Evolutionary conservation across 2,113 vertebrate species (phyloP).

Genomic region (Carlito syrichta): DNA sequence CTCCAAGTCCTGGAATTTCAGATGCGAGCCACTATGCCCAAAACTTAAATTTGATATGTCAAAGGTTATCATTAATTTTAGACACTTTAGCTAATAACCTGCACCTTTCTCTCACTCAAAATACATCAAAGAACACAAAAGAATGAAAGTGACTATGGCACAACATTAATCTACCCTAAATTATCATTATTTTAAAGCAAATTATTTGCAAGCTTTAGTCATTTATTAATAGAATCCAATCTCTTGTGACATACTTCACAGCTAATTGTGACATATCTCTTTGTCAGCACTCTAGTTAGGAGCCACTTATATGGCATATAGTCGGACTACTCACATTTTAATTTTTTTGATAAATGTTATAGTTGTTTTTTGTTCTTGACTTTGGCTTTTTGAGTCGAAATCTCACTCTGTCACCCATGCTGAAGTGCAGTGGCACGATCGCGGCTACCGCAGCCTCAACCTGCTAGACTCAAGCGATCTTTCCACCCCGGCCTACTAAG

Average conservation of each 20-base stretch:
- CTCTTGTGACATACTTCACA: not conserved
- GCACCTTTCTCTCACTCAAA: not conserved
- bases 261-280: not conserved
- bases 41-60: not conserved
- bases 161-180: not conserved
- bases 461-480: too few relatives aligned
- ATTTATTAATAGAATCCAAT: slow-evolving; percentile 13
- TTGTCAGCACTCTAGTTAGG: not conserved
- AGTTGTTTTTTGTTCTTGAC: too few relatives aligned
- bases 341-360: not conserved
- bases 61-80: not conserved
- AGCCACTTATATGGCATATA: not conserved
- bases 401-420: too few relatives aligned
- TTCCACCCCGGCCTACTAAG: too few relatives aligned
- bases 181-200: not conserved
- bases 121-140: not conserved
- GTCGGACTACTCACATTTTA: not conserved
- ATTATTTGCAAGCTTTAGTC: not conserved
- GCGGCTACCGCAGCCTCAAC: too few relatives aligned
- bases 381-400: too few relatives aligned
- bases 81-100: not conserved
- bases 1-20: too few relatives aligned
- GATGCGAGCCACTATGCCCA: too few relatives aligned
- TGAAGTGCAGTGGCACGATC: too few relatives aligned
- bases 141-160: not conserved